Evolutionary conservation across 2,113 vertebrate genomes (phyloP), one percentile per base, ranked within the genome.

Genomic region (Herpetotheres cachinnans): DNA sequence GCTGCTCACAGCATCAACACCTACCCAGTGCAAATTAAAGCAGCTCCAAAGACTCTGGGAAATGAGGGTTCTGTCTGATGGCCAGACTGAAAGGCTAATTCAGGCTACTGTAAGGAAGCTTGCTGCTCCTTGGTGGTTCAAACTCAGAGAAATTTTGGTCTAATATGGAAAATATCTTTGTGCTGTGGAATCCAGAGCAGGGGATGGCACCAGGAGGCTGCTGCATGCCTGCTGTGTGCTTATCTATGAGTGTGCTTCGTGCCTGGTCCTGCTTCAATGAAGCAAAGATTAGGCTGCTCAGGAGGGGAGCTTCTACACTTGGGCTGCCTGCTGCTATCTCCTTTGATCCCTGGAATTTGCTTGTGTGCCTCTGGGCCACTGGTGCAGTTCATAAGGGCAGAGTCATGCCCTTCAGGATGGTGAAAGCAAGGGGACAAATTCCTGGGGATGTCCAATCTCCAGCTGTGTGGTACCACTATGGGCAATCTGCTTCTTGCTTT

Each of bases 281-380:
- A 95, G 78, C 54, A 77, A 63, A 97, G 95, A 97, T 95, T 95
- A 93, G 70, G 62, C 62, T 90, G 89, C 89, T 94, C 83, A 69
- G 93, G 73, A 95, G 86, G 81, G 81, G 55, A 93, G 81, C 89
- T 72, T 80, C 83, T 94, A 5, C 81, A 85, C 77, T 97, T 80
- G 73, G 30, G 56, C 81, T 72, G 81, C 86, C 84, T 92, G 93
- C 89, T 95, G 93, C 16, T 84, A 54, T 84, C 89, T 91, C 32
- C 81, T 95, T 82, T 97, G 94, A 97, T 95, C 91, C 83, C 81
- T 95, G 96, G 97, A 95, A 95, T 95, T 91, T 66, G 70, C 46
- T 2, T 47, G 46, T 95, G 69, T 91, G 93, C 81, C 95, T 89
- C 66, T 84, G 83, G 80, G 89, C 61, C 34, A 47, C 59, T 82